Conservation (phyloP, 2,113 vertebrate species). For the Tetrao urogallus region DNA sequence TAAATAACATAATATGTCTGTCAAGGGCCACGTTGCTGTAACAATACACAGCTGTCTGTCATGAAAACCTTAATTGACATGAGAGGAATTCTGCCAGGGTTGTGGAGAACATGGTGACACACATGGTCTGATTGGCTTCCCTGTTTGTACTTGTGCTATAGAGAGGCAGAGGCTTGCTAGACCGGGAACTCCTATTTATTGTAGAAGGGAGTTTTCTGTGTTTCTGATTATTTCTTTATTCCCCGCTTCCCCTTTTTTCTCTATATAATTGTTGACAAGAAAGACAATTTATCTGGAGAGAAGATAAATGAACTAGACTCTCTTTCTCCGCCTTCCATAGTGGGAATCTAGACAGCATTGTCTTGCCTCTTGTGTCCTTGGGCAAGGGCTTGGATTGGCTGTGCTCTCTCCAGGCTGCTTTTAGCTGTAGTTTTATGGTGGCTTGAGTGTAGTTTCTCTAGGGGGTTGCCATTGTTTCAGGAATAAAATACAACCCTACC, state of each 20-base stretch:
- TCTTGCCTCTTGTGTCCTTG: neutral
- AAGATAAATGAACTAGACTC: neutral
- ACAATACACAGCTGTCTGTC: neutral
- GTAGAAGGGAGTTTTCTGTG: neutral
- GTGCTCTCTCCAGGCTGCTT: neutral
- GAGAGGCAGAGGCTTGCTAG: neutral
- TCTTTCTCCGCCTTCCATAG: neutral
- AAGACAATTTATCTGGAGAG: neutral
- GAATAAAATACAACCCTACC: too few species aligned
- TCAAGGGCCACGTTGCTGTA: neutral
- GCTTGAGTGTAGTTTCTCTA: neutral
- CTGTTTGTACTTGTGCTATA: neutral
- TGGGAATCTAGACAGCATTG: accelerated
- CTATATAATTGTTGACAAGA: neutral
- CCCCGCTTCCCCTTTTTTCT: accelerated
- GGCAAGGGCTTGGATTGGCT: neutral
- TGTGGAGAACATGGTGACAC: neutral
- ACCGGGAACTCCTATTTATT: neutral
- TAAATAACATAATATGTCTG: slow-evolving; percentile 27
- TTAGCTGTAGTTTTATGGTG: neutral
- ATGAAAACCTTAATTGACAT: neutral
- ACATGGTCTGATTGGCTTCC: neutral
- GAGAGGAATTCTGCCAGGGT: neutral
- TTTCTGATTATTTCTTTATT: neutral
- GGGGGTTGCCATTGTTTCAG: neutral